These are phyloP conservation scores for Solea senegalensis DNA, from an alignment of 2,113 vertebrate genomes.

Conservation along the genomic window DNA sequence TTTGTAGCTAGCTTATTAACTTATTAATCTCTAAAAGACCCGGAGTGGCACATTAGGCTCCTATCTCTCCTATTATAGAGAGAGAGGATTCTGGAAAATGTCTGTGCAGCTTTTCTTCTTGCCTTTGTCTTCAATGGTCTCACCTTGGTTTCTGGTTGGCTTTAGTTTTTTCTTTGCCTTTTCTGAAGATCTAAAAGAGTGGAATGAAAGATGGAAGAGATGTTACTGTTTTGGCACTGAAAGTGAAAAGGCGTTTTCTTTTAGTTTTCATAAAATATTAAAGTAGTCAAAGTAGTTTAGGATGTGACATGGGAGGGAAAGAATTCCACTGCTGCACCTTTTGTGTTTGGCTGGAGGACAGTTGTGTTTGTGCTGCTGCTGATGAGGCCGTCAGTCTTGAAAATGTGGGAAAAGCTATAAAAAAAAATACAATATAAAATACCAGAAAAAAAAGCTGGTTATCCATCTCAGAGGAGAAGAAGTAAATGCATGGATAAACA, in stretches of 20 bases:
- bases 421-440: constrained; percentile 29
- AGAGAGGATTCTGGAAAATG: constrained; percentile 26
- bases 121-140: constrained; percentile 5
- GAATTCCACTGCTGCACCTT: background rate
- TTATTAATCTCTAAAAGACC: constrained; percentile 54
- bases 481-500: constrained; percentile 56
- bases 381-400: constrained; percentile 19
- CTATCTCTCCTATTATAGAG: constrained; percentile 41
- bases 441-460: constrained; percentile 9
- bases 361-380: constrained; percentile 12
- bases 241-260: constrained; percentile 14
- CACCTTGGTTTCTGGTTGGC: constrained; percentile 8
- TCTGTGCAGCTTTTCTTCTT: constrained; percentile 34
- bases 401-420: constrained; percentile 32
- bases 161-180: constrained; percentile 1
- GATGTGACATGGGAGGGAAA: constrained; percentile 2
- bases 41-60: constrained; percentile 43
- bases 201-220: background rate
- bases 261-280: constrained; percentile 8
- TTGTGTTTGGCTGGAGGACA: constrained; percentile 2
- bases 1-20: constrained; percentile 57
- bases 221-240: background rate
- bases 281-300: constrained; percentile 8
- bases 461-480: constrained; percentile 36
- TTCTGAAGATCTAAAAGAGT: constrained; percentile 17